phyloP scores from a whole-genome alignment of 2,888 invertebrate species.

The Lacanobia wlatinum region DNA sequence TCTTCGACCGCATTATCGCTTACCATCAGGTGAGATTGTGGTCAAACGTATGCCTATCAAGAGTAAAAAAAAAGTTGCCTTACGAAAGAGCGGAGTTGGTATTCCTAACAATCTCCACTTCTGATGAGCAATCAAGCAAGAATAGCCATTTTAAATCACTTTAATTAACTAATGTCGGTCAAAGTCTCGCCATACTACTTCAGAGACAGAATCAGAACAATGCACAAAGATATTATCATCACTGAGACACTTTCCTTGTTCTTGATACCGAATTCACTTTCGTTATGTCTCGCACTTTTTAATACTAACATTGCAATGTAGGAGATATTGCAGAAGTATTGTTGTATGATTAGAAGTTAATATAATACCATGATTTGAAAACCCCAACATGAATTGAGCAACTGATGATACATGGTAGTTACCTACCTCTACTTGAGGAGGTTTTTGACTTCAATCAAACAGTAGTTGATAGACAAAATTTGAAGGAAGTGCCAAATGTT shows the following conservation, averaged over 20 bases:
- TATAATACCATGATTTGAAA: not conserved
- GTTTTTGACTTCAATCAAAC: not conserved
- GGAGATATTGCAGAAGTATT: slow-evolving; percentile 44
- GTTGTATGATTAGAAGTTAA: not conserved
- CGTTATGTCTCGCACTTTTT: slow-evolving; percentile 57
- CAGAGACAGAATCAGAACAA: slow-evolving; percentile 43
- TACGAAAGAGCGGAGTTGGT: too few relatives aligned
- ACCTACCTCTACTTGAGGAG: too few relatives aligned
- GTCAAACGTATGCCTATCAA: too few relatives aligned
- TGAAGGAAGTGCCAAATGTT: too few relatives aligned
- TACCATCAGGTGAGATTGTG: too few relatives aligned
- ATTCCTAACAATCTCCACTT: not conserved
- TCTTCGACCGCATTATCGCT: too few relatives aligned
- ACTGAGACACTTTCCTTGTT: slow-evolving; percentile 61
- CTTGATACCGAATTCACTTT: slow-evolving; percentile 59
- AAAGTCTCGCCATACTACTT: slow-evolving; percentile 29
- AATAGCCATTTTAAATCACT: slow-evolving; percentile 17
- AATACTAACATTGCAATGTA: slow-evolving; percentile 25
- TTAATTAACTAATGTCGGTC: slow-evolving; percentile 41
- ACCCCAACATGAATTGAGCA: not conserved
- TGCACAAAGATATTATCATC: slow-evolving; percentile 44
- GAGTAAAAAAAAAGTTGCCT: too few relatives aligned
- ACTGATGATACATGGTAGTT: not conserved
- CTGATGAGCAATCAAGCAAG: slow-evolving; percentile 24
- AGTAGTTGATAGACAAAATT: too few relatives aligned